Conservation (phyloP, 2,888 invertebrate genomes). For the Melikaiella ostensackeni region DNA sequence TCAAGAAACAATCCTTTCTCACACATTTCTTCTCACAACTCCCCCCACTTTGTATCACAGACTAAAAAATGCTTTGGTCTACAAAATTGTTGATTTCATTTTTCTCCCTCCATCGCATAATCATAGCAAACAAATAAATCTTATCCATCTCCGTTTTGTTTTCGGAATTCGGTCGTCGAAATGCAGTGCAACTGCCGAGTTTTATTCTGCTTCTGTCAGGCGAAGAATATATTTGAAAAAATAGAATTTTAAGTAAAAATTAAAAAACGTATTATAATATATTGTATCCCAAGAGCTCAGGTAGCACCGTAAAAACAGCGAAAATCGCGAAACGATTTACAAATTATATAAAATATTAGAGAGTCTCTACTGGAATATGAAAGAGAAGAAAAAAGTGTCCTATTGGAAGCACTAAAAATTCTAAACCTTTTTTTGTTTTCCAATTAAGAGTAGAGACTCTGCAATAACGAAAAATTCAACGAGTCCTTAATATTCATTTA, state of each 20-base stretch:
- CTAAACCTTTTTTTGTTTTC: conserved; percentile 9
- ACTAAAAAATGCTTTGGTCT: conserved; percentile 77
- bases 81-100: conserved; percentile 61
- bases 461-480: conserved; percentile 63
- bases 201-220: background rate
- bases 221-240: conserved; percentile 10
- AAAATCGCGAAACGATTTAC: conserved; percentile 19
- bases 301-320: conserved; percentile 30
- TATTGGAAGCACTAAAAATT: background rate
- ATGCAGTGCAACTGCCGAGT: conserved; percentile 32
- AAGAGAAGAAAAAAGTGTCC: background rate
- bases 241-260: background rate
- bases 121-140: conserved; percentile 2
- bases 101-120: conserved; percentile 42
- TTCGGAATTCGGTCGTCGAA: background rate
- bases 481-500: conserved; percentile 63
- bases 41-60: conserved; percentile 73
- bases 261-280: background rate
- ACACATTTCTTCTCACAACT: conserved; percentile 63
- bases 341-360: conserved; percentile 20
- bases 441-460: conserved; percentile 27
- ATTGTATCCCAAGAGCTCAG: conserved; percentile 32
- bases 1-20: conserved; percentile 48
- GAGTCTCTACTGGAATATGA: background rate
- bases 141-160: background rate